A percentile compares a stretch with the other conserved stretches of the same genome.
Conservation (phyloP, 1,140 invertebrate genomes). For the Episyrphus balteatus region DNA sequence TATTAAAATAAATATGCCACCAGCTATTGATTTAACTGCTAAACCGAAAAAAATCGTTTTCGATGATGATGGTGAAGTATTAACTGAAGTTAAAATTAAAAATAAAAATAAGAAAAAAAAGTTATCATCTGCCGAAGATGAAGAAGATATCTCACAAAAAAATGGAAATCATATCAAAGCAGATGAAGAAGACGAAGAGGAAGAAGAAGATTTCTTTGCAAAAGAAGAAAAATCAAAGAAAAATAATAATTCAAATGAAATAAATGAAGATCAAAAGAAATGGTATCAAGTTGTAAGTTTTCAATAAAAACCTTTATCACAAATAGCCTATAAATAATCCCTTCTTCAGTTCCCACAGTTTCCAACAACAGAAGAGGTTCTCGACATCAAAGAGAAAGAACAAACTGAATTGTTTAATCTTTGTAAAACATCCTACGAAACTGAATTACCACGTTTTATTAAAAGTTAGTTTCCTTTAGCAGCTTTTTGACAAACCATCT, state of each 20-base stretch:
- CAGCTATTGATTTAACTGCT: slow-evolving; percentile 7
- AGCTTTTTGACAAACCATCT: background rate
- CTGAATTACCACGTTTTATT: slow-evolving; percentile 17
- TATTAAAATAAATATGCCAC: too few species aligned
- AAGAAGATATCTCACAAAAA: slow-evolving; percentile 1
- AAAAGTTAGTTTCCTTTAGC: slow-evolving; percentile 16
- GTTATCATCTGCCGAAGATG: slow-evolving; percentile 3
- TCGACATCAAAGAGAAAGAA: slow-evolving; percentile 33
- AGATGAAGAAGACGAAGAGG: slow-evolving; percentile 5
- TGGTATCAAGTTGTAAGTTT: slow-evolving; percentile 30
- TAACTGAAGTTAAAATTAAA: slow-evolving; percentile 4
- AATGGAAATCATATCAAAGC: slow-evolving; percentile 12
- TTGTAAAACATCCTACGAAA: slow-evolving; percentile 25
- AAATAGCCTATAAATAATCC: background rate
- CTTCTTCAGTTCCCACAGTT: slow-evolving; percentile 20
- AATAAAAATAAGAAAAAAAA: slow-evolving; percentile 8
- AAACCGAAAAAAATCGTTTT: slow-evolving; percentile 32
- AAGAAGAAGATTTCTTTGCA: slow-evolving; percentile 14
- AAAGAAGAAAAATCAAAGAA: slow-evolving; percentile 12
- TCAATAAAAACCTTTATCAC: background rate
- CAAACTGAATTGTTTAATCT: slow-evolving; percentile 27
- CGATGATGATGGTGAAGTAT: slow-evolving; percentile 22
- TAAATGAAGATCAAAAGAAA: slow-evolving; percentile 21
- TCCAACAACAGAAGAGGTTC: slow-evolving; percentile 22
- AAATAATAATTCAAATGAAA: slow-evolving; percentile 13